phyloP scores from a whole-genome alignment of 2,888 invertebrate species.

The Cyaniris semiargus region DNA sequence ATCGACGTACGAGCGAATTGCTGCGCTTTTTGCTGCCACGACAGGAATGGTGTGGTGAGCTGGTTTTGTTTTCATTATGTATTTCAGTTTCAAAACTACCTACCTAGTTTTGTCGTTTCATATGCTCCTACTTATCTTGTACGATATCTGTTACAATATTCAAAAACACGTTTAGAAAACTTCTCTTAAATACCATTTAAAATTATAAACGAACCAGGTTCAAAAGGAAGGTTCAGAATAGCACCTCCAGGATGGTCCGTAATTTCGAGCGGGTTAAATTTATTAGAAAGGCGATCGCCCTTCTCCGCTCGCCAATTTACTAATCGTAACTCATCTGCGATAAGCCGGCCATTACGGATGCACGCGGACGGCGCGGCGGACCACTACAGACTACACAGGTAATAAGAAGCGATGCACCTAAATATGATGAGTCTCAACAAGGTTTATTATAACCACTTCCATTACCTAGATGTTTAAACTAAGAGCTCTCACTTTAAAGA shows the following conservation, averaged over 20 bases:
- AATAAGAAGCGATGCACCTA: conserved; percentile 16
- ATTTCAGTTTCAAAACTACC: conserved; percentile 27
- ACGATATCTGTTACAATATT: not conserved
- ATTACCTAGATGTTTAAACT: not conserved
- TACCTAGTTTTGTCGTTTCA: not conserved
- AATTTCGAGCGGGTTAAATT: conserved; percentile 57
- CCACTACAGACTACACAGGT: conserved; percentile 44
- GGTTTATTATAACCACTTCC: not conserved
- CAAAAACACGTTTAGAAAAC: not conserved
- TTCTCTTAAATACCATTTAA: not conserved
- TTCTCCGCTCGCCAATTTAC: conserved; percentile 68
- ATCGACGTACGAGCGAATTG: conserved; percentile 39
- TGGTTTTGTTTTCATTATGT: conserved; percentile 29
- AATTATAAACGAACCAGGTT: not conserved
- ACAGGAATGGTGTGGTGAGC: conserved; percentile 32
- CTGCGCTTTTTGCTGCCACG: conserved; percentile 24
- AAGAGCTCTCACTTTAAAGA: not conserved
- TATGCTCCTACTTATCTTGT: not conserved
- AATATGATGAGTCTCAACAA: not conserved
- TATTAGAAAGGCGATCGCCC: conserved; percentile 67
- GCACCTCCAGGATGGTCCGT: conserved; percentile 45
- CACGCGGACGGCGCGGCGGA: conserved; percentile 45
- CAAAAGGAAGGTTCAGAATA: conserved; percentile 20
- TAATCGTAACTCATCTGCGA: conserved; percentile 74
- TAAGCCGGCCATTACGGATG: conserved; percentile 55